These are phyloP conservation scores for Heteromormyrus szaboi DNA, from an alignment of 2,797 vertebrate species.

Conservation along the genomic window DNA sequence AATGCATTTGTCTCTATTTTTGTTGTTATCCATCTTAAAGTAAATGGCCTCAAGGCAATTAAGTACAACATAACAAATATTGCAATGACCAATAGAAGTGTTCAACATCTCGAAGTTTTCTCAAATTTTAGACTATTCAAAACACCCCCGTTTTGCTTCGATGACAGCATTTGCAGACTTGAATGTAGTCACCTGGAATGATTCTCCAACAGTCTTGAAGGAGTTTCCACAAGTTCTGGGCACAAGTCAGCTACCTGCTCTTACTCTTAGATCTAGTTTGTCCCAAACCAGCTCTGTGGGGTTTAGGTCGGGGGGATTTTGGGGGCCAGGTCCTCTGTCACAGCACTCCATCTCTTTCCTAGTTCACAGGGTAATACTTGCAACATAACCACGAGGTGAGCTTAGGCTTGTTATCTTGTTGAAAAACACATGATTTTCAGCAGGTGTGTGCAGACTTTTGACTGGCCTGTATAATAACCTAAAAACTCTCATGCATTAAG, in stretches of 20 bases:
- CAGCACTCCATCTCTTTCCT: neutral
- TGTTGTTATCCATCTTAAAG: neutral
- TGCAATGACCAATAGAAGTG: neutral
- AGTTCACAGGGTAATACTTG: neutral
- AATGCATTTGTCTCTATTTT: neutral
- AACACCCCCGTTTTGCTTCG: neutral
- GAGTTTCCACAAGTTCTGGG: neutral
- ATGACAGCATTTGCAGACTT: neutral
- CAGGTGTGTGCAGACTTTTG: neutral
- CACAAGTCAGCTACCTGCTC: neutral
- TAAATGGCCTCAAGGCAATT: neutral
- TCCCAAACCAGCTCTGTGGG: neutral
- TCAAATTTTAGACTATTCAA: neutral
- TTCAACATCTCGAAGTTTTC: neutral
- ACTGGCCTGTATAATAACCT: neutral
- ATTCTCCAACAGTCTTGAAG: neutral
- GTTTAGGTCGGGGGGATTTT: neutral
- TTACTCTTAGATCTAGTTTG: neutral
- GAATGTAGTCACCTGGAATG: neutral
- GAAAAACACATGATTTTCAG: neutral
- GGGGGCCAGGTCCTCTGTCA: neutral
- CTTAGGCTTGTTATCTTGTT: neutral
- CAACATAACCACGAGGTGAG: neutral
- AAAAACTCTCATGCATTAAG: neutral
- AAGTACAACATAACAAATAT: neutral